Conservation (phyloP, 2,113 vertebrate genomes). For the Petromus typicus region DNA sequence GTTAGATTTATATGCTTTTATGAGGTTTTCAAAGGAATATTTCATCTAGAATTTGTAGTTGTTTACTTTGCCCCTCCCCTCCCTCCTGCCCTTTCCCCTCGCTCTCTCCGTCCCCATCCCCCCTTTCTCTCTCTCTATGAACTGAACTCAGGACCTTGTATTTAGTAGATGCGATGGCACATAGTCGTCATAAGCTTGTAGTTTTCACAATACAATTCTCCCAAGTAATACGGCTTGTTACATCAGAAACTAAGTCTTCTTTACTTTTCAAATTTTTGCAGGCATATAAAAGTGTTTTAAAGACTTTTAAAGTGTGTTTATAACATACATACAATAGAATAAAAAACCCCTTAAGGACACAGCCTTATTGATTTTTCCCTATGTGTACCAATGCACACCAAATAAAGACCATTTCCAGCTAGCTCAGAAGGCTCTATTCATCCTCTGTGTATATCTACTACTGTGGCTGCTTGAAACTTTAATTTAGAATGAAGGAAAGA, state of each 20-base stretch:
- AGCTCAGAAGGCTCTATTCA: neutral
- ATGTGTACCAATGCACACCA: neutral
- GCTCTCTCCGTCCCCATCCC: too few relatives aligned
- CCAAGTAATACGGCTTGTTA: neutral
- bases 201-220: neutral
- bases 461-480: neutral
- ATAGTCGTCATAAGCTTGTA: too few relatives aligned
- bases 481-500: neutral
- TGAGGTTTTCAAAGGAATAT: neutral
- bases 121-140: too few relatives aligned
- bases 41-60: neutral
- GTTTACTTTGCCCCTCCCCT: neutral
- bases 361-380: neutral
- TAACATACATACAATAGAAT: neutral
- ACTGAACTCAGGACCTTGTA: too few relatives aligned
- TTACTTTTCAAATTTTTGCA: neutral
- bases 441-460: neutral
- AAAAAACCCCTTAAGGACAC: neutral
- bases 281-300: neutral
- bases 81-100: too few relatives aligned
- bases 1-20: neutral
- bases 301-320: neutral
- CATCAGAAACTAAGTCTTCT: neutral
- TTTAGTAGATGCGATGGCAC: too few relatives aligned
- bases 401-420: neutral